Evolutionary conservation across 2,113 vertebrate species (phyloP).

Genomic region (Nothocercus nigrocapillus): DNA sequence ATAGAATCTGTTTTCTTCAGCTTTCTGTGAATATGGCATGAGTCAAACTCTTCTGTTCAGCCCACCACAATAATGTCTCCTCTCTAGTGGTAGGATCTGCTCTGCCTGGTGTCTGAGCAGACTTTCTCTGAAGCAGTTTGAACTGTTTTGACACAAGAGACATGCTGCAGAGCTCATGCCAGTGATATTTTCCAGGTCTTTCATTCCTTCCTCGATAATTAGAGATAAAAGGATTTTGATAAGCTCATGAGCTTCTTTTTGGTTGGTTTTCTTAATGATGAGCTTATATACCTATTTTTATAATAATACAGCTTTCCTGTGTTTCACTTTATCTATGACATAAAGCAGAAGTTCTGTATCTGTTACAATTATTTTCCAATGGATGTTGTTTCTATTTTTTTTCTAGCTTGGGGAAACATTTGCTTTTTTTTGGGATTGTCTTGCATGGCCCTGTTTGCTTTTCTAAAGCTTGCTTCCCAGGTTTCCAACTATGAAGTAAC

Average conservation of each 20-base stretch:
- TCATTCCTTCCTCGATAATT: conserved; percentile 4
- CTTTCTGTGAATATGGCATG: not conserved
- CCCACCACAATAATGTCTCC: not conserved
- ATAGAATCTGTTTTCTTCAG: not conserved
- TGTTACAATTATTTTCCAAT: conserved; percentile 21
- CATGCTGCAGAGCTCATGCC: not conserved
- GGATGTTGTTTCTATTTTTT: not conserved
- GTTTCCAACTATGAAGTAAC: conserved; percentile 33
- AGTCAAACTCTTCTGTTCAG: not conserved
- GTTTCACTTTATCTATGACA: conserved; percentile 11
- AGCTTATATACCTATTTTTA: not conserved
- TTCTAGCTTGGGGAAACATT: not conserved
- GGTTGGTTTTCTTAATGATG: not conserved
- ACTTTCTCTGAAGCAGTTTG: not conserved
- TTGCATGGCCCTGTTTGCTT: not conserved
- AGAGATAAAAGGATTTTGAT: conserved; percentile 21
- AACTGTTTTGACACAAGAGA: conserved; percentile 7
- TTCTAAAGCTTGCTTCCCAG: conserved; percentile 12
- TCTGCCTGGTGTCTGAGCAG: not conserved
- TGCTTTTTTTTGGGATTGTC: not conserved
- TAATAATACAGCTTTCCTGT: not conserved
- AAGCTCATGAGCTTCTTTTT: not conserved
- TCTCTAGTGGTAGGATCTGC: not conserved
- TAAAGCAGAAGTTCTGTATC: conserved; percentile 18
- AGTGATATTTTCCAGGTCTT: conserved; percentile 19